phyloP scores from a whole-genome alignment of 2,888 invertebrate species.

The Scrobipalpa atriplicella region DNA sequence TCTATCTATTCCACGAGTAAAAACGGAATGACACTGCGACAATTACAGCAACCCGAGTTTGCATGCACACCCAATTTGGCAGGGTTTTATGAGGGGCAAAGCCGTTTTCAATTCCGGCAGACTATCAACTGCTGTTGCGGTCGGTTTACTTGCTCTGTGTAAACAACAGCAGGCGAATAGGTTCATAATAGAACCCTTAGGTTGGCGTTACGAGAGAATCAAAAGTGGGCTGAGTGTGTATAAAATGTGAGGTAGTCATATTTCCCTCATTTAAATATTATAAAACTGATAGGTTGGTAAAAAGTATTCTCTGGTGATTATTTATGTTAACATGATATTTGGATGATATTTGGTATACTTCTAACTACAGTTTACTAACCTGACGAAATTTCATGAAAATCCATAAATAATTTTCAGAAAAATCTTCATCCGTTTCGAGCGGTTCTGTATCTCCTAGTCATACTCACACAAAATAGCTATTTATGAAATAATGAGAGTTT shows the following conservation, averaged over 20 bases:
- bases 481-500: too few species aligned
- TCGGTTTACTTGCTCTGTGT: not conserved
- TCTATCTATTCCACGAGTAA: not conserved
- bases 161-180: constrained; percentile 17
- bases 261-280: too few species aligned
- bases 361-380: too few species aligned
- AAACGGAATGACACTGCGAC: not conserved
- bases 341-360: too few species aligned
- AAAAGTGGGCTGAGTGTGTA: not conserved
- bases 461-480: not conserved
- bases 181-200: not conserved
- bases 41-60: constrained; percentile 14
- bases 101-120: constrained; percentile 6
- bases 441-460: too few species aligned
- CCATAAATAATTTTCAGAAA: too few species aligned
- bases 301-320: too few species aligned
- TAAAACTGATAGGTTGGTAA: too few species aligned
- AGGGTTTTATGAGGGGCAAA: constrained; percentile 12
- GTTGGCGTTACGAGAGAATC: not conserved
- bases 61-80: constrained; percentile 13
- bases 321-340: too few species aligned
- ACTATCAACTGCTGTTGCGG: constrained; percentile 15
- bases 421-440: too few species aligned
- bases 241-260: too few species aligned
- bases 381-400: too few species aligned